Base-by-base conservation (phyloP, 1,140 invertebrate species). In the Atta texana region DNA sequence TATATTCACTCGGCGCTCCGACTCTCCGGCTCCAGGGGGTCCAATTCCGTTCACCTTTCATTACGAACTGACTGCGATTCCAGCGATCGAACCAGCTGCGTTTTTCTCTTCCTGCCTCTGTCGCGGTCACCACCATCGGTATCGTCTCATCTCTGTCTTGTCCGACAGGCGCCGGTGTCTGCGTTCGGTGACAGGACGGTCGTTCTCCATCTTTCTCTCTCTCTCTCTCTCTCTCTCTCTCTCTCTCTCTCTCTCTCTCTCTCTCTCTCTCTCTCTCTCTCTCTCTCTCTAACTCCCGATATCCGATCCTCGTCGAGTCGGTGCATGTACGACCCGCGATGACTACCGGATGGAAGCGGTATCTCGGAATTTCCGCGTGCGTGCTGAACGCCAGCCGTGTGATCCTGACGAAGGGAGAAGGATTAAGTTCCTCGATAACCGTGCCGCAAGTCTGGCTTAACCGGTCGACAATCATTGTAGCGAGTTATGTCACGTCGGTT, bases 31-130 rank as follows among this genome's bases (percentile, higher is more conserved):
- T 94, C 93, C 94, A 92, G 94, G 92, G 93, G 92, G 93, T 95
- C 94, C 94, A 95, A 95, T 95, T 95, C 94, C 93, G 93, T 94
- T 94, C 94, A 95, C 94, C 95, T 95, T 95, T 95, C 94, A 95
- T 95, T 95, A 95, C 93, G 92, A 92, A 89, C 93, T 92, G 88
- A 88, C 93, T 93, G 94, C 94, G 94, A 94, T 94, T 95, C 93
- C 91, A 93, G 87, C 93, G 93, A 95, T 95, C 94, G 94, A 94
- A 94, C 92, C 91, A 91, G 91, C 92, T 91, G 87, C 88, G 86
- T 90, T 92, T 92, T 92, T 92, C 88, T 86, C 90, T 88, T 84
- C 85, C 68, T 44, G 64, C 63, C 64, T 72, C 59, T 84, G 31
- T 87, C 69, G 80, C 69, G 69, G 69, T 31, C 39, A 66, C 21